phyloP scores from a whole-genome alignment of 1,140 invertebrate species.

The Drosophila ficusphila region DNA sequence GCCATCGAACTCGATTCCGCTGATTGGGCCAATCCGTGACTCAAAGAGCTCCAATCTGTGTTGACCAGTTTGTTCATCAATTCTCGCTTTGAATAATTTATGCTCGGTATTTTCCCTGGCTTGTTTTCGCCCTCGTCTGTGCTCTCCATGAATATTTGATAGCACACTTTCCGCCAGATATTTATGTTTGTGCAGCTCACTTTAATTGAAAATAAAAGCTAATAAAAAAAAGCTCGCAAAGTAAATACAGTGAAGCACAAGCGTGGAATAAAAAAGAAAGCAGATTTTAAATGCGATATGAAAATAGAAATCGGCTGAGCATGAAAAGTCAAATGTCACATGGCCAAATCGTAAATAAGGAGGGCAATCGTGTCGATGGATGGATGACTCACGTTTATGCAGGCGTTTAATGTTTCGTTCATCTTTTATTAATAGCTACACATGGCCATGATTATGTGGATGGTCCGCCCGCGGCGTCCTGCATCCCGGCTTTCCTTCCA shows the following conservation, averaged over 20 bases:
- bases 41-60: constrained; percentile 24
- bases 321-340: constrained; percentile 62
- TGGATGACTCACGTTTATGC: constrained; percentile 48
- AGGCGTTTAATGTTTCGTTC: constrained; percentile 57
- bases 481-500: neutral
- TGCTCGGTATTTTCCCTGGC: constrained; percentile 12
- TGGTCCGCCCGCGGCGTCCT: constrained; percentile 3
- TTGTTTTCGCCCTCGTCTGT: neutral
- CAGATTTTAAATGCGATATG: constrained; percentile 10
- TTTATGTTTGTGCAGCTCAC: constrained; percentile 33
- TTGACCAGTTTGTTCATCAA: constrained; percentile 45
- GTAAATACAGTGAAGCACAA: neutral
- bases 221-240: constrained; percentile 15
- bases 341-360: constrained; percentile 21
- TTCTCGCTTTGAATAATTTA: constrained; percentile 40
- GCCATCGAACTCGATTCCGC: neutral
- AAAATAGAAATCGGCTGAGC: constrained; percentile 35
- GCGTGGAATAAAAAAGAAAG: neutral
- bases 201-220: constrained; percentile 39
- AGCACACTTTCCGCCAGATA: constrained; percentile 13
- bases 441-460: constrained; percentile 53
- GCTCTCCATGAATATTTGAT: constrained; percentile 32
- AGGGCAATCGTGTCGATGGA: constrained; percentile 14
- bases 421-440: constrained; percentile 61
- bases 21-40: constrained; percentile 17